Evolutionary conservation across 1,140 invertebrate genomes (phyloP).

Genomic region (Pseudoatta argentina): DNA sequence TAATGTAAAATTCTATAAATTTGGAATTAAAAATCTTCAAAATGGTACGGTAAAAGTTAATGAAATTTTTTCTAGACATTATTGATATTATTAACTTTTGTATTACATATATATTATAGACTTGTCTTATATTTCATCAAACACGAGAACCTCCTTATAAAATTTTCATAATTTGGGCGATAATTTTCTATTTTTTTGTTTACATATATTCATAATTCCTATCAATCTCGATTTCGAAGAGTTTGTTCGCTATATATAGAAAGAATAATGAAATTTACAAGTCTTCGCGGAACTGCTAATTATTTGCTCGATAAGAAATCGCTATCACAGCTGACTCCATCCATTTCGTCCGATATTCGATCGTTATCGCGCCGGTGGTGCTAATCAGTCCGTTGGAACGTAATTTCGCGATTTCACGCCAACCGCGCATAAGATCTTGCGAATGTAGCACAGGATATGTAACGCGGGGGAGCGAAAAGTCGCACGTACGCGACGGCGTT

Average conservation of each 20-base stretch:
- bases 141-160: neutral
- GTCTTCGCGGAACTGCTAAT: conserved; percentile 32
- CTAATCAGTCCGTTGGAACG: conserved; percentile 29
- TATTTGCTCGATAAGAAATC: conserved; percentile 32
- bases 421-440: neutral
- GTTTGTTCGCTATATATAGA: neutral
- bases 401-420: conserved; percentile 45
- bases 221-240: conserved; percentile 7
- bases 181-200: neutral
- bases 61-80: too few relatives aligned
- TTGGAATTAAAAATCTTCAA: too few relatives aligned
- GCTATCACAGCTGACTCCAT: neutral
- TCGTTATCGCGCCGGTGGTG: conserved; percentile 25
- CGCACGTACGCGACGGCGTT: conserved; percentile 16
- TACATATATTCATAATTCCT: neutral
- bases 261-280: neutral
- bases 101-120: too few relatives aligned
- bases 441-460: neutral
- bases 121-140: too few relatives aligned
- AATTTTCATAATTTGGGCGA: neutral
- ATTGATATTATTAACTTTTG: too few relatives aligned
- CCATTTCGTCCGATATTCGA: conserved; percentile 13
- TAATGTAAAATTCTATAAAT: too few relatives aligned
- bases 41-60: too few relatives aligned
- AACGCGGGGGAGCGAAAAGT: conserved; percentile 37